Evolutionary conservation across 2,113 vertebrate species (phyloP), one percentile per base, ranked within the genome.

Genomic region (Malurus elegans): DNA sequence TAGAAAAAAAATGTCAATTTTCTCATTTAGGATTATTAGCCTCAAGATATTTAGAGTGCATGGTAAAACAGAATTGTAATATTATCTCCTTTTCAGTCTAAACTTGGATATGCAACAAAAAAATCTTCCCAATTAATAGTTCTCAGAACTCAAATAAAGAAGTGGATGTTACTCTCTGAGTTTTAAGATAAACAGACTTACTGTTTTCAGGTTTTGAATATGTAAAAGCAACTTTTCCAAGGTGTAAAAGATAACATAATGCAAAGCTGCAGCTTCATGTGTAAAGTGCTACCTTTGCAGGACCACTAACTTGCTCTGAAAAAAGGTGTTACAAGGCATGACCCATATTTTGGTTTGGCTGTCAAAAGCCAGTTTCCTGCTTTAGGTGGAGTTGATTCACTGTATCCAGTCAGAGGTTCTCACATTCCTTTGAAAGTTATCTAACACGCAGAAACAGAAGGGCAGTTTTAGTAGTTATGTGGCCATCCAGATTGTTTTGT

Each of bases 401-500:
- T 53, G 36, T 50, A 40, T 79, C 44, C 36, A 76, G 24, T 60
- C 31, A 56, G 32, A 70, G 34, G 34, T 73, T 90, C 58, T 91
- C 25, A 19, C 0, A 0, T 53, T 72, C 18, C 51, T 83, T 45
- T 61, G 44, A 28, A 51, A 50, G 26, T 44, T 34, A 36, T 2
- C 19, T 32, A 42, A 34, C 5, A 5, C 66, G 9, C 24, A 65
- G 32, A 50, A 91, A 65, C 11, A 69, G 32, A 36, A 50, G 48
- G 29, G 62, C 62, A 47, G 10, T 34, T 75, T 88, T 60, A 36
- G 7, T n/a, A 12, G 2, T 1, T 54, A 3, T 0, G 3, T 1
- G 10, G 54, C 57, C 56, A 87, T 67, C 60, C 61, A 28, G 18
- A 18, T 16, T 24, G 13, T 53, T 69, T 71, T n/a, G 1, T 32